These are phyloP conservation scores for Mola mola DNA, from an alignment of 2,113 vertebrate genomes.

Conservation along the genomic window DNA sequence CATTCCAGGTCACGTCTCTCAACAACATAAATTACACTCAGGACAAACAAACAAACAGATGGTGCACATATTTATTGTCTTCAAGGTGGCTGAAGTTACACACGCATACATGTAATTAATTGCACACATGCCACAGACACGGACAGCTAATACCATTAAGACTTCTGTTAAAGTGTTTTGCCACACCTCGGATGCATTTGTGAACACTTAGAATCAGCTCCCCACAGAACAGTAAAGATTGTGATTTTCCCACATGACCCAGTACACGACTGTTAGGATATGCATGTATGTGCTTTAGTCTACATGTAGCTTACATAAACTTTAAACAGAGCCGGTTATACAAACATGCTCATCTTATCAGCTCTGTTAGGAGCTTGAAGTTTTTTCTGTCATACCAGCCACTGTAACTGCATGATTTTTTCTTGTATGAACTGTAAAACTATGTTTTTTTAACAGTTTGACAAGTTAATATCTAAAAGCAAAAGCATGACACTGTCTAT, in stretches of 20 bases:
- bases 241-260: conserved; percentile 35
- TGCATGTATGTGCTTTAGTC: conserved; percentile 26
- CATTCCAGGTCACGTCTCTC: background rate
- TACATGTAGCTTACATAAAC: conserved; percentile 26
- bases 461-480: conserved; percentile 35
- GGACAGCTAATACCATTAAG: conserved; percentile 19
- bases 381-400: conserved; percentile 14
- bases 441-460: conserved; percentile 10
- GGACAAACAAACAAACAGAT: conserved; percentile 13
- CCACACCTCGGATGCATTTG: conserved; percentile 18
- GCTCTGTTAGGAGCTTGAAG: conserved; percentile 1
- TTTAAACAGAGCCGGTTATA: conserved; percentile 29
- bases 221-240: conserved; percentile 54
- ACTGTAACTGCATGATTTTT: conserved; percentile 15
- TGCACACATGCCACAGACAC: conserved; percentile 35
- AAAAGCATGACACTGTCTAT: conserved; percentile 25
- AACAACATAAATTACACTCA: background rate
- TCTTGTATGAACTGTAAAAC: conserved; percentile 22
- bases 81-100: conserved; percentile 50
- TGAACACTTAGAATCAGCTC: conserved; percentile 42
- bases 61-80: conserved; percentile 70
- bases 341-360: conserved; percentile 6
- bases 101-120: conserved; percentile 39
- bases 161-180: conserved; percentile 27
- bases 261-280: conserved; percentile 18